These are phyloP conservation scores for Vombatus ursinus DNA, from an alignment of 2,113 vertebrate genomes.

Conservation along the genomic window DNA sequence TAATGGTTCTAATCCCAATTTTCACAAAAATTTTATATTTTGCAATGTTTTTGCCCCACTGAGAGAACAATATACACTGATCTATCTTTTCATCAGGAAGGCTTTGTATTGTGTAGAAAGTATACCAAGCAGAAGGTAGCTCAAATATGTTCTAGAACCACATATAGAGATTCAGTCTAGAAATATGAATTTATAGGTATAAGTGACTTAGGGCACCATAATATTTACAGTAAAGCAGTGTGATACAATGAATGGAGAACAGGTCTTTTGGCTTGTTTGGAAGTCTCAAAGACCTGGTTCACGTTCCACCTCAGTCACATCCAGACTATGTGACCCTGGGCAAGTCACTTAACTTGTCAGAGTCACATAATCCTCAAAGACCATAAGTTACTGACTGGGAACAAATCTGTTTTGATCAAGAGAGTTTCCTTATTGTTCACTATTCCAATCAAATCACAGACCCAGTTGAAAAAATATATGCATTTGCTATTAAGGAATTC, in stretches of 20 bases:
- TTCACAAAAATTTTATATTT: neutral
- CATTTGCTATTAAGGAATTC: slow-evolving; percentile 29
- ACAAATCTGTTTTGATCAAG: neutral
- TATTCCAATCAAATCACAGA: neutral
- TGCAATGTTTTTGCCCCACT: slow-evolving; percentile 26
- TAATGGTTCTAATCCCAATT: neutral
- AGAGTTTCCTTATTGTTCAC: neutral
- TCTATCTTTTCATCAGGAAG: slow-evolving; percentile 7
- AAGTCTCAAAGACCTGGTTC: neutral
- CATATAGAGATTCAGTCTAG: slow-evolving; percentile 23
- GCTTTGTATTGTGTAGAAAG: slow-evolving; percentile 28
- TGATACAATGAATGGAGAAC: neutral
- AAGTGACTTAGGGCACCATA: neutral
- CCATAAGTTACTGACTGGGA: neutral
- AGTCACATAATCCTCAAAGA: neutral
- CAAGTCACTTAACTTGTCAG: neutral
- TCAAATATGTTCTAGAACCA: slow-evolving; percentile 22
- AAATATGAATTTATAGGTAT: neutral
- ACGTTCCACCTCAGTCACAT: neutral
- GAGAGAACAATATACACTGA: slow-evolving; percentile 5
- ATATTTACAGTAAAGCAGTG: neutral
- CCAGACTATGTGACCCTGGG: neutral
- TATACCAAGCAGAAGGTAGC: neutral
- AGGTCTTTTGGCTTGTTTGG: neutral
- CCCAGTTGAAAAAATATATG: neutral